These are phyloP conservation scores for Malurus elegans DNA, from an alignment of 2,113 vertebrate genomes.

Conservation along the genomic window DNA sequence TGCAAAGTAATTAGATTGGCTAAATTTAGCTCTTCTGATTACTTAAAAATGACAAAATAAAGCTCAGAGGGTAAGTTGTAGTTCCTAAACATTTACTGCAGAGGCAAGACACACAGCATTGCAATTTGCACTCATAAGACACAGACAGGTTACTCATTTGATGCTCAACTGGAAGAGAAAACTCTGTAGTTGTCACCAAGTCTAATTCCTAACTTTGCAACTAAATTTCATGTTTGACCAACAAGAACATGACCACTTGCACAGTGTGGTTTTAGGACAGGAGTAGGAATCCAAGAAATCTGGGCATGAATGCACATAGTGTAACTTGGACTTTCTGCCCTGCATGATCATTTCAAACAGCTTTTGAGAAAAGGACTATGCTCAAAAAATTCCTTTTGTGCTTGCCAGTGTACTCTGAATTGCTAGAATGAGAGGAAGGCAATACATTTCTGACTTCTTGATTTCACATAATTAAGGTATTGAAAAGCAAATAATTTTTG, in stretches of 20 bases:
- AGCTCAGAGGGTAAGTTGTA: background rate
- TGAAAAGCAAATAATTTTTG: background rate
- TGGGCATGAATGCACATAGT: background rate
- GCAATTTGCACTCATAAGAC: background rate
- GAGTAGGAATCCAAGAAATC: slow-evolving; percentile 38
- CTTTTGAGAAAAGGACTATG: background rate
- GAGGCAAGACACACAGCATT: background rate
- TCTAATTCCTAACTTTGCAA: slow-evolving; percentile 41
- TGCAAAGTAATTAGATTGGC: background rate
- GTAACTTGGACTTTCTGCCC: background rate
- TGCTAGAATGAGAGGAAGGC: background rate
- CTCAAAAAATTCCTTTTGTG: background rate
- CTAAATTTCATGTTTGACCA: slow-evolving; percentile 63
- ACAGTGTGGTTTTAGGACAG: slow-evolving; percentile 25
- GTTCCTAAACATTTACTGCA: background rate
- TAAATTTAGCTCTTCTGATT: background rate
- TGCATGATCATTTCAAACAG: background rate
- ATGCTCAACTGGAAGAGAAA: background rate
- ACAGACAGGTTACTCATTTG: background rate
- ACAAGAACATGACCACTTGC: slow-evolving; percentile 59
- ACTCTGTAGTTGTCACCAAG: slow-evolving; percentile 2
- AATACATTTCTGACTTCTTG: background rate
- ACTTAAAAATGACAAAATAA: background rate
- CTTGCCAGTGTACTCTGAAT: background rate
- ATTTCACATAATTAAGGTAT: background rate